These are phyloP conservation scores for Amphiprion ocellaris DNA, from an alignment of 2,113 vertebrate species.

Conservation along the genomic window DNA sequence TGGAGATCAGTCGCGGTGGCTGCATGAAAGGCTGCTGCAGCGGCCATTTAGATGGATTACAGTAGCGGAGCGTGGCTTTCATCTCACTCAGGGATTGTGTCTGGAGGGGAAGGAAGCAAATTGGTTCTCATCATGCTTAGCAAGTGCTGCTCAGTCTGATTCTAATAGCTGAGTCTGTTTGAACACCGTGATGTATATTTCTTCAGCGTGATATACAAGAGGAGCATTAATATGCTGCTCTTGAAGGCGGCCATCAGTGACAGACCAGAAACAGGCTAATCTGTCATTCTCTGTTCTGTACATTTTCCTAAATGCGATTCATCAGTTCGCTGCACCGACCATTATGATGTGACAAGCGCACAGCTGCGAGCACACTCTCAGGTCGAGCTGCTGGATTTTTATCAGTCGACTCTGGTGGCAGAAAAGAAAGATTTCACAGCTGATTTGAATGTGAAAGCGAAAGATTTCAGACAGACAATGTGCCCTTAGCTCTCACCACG, in stretches of 20 bases:
- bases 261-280: slow-evolving; percentile 9
- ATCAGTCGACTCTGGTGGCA: not conserved
- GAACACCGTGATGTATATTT: not conserved
- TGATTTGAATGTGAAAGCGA: slow-evolving; percentile 21
- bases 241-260: not conserved
- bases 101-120: slow-evolving; percentile 48
- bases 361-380: not conserved
- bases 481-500: not conserved
- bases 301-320: not conserved
- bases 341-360: not conserved
- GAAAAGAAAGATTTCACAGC: not conserved
- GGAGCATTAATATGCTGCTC: not conserved
- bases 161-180: slow-evolving; percentile 29
- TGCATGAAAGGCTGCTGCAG: slow-evolving; percentile 35
- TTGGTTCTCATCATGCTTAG: slow-evolving; percentile 42
- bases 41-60: slow-evolving; percentile 59
- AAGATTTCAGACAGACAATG: not conserved
- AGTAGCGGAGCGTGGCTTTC: slow-evolving; percentile 47
- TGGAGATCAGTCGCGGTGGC: slow-evolving; percentile 24
- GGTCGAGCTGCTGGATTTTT: slow-evolving; percentile 4
- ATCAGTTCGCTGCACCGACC: not conserved
- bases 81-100: slow-evolving; percentile 50
- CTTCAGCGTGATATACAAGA: not conserved
- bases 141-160: slow-evolving; percentile 24
- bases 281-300: not conserved